A percentile compares a stretch with the other conserved stretches of the same genome.
Evolutionary conservation across 1,140 invertebrate species (phyloP).

Genomic region (Drosophila carrolli): DNA sequence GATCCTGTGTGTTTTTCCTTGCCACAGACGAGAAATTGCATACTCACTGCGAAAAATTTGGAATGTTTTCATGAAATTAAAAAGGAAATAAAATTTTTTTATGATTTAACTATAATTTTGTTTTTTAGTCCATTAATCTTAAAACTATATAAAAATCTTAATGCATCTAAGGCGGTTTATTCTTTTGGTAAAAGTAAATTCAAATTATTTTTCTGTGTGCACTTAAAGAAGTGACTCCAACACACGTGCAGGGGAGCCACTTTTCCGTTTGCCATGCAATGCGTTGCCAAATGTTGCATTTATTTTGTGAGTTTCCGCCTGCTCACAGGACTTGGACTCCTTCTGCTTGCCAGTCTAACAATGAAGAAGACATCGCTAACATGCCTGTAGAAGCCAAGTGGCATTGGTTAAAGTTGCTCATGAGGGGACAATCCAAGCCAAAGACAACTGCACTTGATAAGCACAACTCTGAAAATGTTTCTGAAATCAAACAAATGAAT

Average conservation of each 20-base stretch:
- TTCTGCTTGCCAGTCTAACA: constrained; percentile 10
- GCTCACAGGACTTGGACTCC: constrained; percentile 9
- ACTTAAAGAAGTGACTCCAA: constrained; percentile 1
- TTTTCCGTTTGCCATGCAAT: constrained; percentile 70
- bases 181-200: neutral
- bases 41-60: constrained; percentile 18
- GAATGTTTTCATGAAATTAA: no score
- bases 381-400: constrained; percentile 3
- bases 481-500: constrained; percentile 35
- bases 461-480: constrained; percentile 12
- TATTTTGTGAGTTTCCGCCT: constrained; percentile 76
- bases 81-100: no score
- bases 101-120: no score
- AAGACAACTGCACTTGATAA: constrained; percentile 17
- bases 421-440: constrained; percentile 14
- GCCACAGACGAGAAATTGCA: constrained; percentile 40
- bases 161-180: no score
- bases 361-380: constrained; percentile 4
- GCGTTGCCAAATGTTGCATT: constrained; percentile 82
- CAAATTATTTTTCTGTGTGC: constrained; percentile 4
- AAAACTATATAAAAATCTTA: no score
- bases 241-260: constrained; percentile 50
- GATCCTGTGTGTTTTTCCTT: constrained; percentile 29
- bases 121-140: no score
- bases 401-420: constrained; percentile 6